Conservation (phyloP, 2,888 invertebrate genomes). For the Eupithecia pulchellata region DNA sequence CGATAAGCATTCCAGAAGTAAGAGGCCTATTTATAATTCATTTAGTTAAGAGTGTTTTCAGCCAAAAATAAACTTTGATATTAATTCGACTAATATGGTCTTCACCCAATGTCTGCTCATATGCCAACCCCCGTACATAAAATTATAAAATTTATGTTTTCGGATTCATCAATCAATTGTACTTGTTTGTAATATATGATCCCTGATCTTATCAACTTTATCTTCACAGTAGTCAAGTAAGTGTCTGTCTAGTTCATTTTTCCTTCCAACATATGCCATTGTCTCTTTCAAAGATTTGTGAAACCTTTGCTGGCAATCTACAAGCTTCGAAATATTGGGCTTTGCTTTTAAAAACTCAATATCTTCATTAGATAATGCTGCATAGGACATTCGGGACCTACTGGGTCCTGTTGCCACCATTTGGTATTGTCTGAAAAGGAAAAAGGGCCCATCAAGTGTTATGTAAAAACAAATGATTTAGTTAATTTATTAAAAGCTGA, state of each 20-base stretch:
- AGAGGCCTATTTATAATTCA: neutral
- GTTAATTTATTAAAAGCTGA: neutral
- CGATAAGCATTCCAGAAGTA: neutral
- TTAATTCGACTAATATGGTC: too few species aligned
- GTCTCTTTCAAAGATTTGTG: slow-evolving; percentile 67
- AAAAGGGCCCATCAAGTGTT: neutral
- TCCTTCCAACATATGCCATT: slow-evolving; percentile 58
- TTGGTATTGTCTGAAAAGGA: slow-evolving; percentile 69
- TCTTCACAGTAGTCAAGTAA: slow-evolving; percentile 64
- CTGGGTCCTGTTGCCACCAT: slow-evolving; percentile 63
- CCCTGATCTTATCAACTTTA: slow-evolving; percentile 64
- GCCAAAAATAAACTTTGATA: too few species aligned
- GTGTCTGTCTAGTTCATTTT: slow-evolving; percentile 65
- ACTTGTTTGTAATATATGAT: slow-evolving; percentile 74
- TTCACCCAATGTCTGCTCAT: too few species aligned
- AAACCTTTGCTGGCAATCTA: slow-evolving; percentile 68
- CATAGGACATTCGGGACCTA: slow-evolving; percentile 68
- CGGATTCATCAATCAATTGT: slow-evolving; percentile 47
- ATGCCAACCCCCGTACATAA: too few species aligned
- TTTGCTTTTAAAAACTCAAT: slow-evolving; percentile 75
- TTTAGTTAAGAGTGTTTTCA: neutral
- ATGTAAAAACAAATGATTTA: neutral
- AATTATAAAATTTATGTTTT: neutral
- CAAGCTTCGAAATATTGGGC: slow-evolving; percentile 68
- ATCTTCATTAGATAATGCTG: slow-evolving; percentile 73